Percentiles rank a stretch among this genome's conserved stretches.
Conservation (phyloP, 2,888 invertebrate species). For the Lepidocyrtinus sp. region DNA sequence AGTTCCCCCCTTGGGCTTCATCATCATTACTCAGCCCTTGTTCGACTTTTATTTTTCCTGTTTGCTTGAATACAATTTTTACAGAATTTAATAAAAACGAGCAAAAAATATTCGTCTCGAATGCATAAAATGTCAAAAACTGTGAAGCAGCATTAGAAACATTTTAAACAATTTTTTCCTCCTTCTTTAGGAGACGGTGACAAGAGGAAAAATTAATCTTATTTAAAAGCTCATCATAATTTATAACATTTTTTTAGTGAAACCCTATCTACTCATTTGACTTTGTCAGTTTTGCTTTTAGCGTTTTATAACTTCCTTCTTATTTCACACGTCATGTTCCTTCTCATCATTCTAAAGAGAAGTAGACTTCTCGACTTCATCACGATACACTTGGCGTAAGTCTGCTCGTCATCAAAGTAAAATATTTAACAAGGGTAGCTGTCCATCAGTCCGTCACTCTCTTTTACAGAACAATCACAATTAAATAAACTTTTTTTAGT, state of each 20-base stretch:
- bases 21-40: constrained; percentile 40
- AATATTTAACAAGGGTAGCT: constrained; percentile 47
- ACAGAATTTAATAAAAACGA: neutral
- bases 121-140: constrained; percentile 48
- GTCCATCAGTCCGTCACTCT: constrained; percentile 42
- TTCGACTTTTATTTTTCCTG: constrained; percentile 32
- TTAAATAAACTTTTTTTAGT: neutral
- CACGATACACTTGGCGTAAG: constrained; percentile 17
- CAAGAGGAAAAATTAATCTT: constrained; percentile 52
- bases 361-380: constrained; percentile 11
- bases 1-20: constrained; percentile 20
- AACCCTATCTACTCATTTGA: neutral
- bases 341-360: neutral
- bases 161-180: neutral
- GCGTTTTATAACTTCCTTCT: neutral
- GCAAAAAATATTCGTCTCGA: neutral
- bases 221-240: constrained; percentile 4
- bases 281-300: no score
- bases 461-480: neutral
- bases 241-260: neutral
- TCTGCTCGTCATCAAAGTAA: constrained; percentile 24
- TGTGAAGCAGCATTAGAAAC: neutral
- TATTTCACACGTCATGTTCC: constrained; percentile 10
- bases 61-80: constrained; percentile 17
- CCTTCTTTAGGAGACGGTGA: constrained; percentile 9